These are phyloP conservation scores for Eilema sororculum DNA, from an alignment of 2,888 invertebrate species.

Conservation along the genomic window DNA sequence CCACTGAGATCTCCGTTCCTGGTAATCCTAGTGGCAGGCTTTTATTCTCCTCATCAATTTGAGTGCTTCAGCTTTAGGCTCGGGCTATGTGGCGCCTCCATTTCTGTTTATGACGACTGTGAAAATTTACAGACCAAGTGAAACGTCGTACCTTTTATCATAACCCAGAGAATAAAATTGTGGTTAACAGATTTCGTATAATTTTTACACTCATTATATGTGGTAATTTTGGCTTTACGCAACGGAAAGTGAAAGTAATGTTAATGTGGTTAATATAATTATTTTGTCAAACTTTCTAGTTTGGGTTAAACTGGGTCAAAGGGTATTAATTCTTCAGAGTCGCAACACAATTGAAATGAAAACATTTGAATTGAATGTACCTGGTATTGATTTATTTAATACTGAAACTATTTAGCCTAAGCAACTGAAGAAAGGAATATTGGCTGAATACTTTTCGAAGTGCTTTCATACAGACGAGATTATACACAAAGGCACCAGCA, in stretches of 20 bases:
- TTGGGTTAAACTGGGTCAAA: conserved; percentile 6
- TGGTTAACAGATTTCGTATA: conserved; percentile 40
- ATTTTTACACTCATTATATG: conserved; percentile 34
- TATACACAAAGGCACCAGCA: too few species aligned
- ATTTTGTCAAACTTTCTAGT: conserved; percentile 14
- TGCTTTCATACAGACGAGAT: too few species aligned
- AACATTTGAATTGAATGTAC: not conserved
- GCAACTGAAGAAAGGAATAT: not conserved
- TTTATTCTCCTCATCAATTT: conserved; percentile 69
- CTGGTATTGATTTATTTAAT: not conserved
- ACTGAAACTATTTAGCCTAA: not conserved
- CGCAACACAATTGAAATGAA: too few species aligned
- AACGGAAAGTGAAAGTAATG: conserved; percentile 14
- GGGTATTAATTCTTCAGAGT: not conserved
- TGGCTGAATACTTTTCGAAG: not conserved
- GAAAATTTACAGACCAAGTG: conserved; percentile 60
- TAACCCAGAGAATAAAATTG: conserved; percentile 33
- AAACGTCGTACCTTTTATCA: conserved; percentile 37
- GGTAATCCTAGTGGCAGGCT: conserved; percentile 48
- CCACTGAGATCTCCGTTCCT: conserved; percentile 46
- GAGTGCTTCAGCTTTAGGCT: conserved; percentile 63
- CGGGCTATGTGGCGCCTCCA: conserved; percentile 56
- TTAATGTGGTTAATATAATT: conserved; percentile 8
- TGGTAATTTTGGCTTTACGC: conserved; percentile 20
- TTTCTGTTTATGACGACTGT: conserved; percentile 67